phyloP scores from a whole-genome alignment of 2,797 vertebrate species.

The Channallabes apus region DNA sequence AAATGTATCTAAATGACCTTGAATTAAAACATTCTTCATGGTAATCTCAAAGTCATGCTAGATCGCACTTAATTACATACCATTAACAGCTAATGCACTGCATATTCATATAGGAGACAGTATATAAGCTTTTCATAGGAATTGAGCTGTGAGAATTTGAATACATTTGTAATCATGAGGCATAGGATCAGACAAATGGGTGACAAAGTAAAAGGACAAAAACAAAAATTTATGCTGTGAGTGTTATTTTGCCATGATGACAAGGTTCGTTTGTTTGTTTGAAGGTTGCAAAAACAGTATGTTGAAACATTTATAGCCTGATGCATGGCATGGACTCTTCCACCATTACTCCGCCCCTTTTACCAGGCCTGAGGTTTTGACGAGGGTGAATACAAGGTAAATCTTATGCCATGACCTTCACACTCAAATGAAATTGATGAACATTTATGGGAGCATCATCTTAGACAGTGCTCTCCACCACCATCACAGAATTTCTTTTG shows the following conservation, averaged over 20 bases:
- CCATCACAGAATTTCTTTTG: background rate
- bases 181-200: background rate
- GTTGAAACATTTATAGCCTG: background rate
- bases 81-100: conserved; percentile 18
- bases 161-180: background rate
- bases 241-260: background rate
- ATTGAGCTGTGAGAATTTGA: conserved; percentile 9
- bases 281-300: background rate
- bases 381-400: background rate
- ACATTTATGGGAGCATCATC: background rate
- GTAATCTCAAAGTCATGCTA: conserved; percentile 25
- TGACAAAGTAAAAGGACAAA: conserved; percentile 17
- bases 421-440: background rate
- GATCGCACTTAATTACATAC: conserved; percentile 14
- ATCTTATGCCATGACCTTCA: background rate
- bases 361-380: background rate
- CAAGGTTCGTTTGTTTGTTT: background rate
- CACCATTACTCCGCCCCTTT: background rate
- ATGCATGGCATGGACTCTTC: background rate
- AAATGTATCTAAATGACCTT: conserved; percentile 41
- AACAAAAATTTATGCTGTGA: background rate
- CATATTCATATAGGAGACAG: conserved; percentile 13
- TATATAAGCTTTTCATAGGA: conserved; percentile 22
- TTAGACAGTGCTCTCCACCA: background rate
- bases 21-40: conserved; percentile 26